phyloP scores from a whole-genome alignment of 2,113 vertebrate species.

The Thryonomys swinderianus region DNA sequence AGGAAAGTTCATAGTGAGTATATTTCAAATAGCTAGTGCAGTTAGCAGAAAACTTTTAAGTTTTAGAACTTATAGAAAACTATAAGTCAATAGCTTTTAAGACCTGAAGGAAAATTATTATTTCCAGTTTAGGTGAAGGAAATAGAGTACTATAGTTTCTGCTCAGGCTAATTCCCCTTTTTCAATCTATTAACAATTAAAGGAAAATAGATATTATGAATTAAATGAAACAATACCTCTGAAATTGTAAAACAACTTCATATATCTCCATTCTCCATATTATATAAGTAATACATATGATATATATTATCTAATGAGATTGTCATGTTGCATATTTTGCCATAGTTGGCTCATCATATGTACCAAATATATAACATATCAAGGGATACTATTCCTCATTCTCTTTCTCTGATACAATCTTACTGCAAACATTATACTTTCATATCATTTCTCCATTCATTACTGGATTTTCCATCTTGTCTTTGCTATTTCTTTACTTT shows the following conservation, averaged over 20 bases:
- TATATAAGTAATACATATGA: background rate
- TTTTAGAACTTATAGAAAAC: no score
- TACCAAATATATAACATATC: fast-evolving
- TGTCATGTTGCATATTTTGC: background rate
- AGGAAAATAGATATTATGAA: background rate
- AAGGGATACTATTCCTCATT: fast-evolving
- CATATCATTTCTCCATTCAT: fast-evolving
- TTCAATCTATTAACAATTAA: conserved; percentile 23
- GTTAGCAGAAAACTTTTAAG: no score
- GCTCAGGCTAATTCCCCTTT: background rate
- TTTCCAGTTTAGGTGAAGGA: conserved; percentile 23
- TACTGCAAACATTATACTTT: fast-evolving
- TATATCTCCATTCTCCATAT: background rate
- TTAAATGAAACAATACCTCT: background rate
- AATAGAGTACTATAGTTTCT: conserved; percentile 34
- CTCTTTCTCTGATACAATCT: background rate
- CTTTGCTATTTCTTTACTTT: background rate
- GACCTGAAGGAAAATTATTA: background rate
- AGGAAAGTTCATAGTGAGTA: conserved; percentile 38
- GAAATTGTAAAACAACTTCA: conserved; percentile 8
- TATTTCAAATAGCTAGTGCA: background rate
- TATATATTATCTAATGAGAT: background rate
- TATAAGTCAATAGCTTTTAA: background rate
- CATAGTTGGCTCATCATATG: background rate
- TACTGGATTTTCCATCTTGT: background rate